Evolutionary conservation across 2,797 vertebrate genomes (phyloP).

Genomic region (Uromys caudimaculatus): DNA sequence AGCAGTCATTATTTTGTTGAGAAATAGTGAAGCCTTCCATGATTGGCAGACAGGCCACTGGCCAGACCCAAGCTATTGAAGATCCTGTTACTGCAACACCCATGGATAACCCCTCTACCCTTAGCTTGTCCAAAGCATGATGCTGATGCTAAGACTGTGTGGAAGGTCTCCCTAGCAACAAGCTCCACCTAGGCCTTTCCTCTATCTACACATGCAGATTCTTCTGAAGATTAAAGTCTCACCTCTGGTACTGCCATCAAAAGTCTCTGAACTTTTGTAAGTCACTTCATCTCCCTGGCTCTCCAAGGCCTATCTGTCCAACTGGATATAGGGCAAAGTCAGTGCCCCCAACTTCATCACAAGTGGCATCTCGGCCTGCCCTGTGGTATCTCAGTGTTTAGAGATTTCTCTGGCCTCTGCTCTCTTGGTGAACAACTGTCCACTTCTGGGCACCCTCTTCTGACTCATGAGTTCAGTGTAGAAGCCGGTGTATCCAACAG

Average conservation of each 20-base stretch:
- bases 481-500: not conserved
- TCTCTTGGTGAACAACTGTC: not conserved
- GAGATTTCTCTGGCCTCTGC: not conserved
- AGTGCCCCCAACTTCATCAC: fast-evolving
- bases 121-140: not conserved
- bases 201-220: not conserved
- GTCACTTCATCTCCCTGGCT: not conserved
- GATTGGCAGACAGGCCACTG: fast-evolving
- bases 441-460: not conserved
- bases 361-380: fast-evolving
- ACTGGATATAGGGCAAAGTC: not conserved
- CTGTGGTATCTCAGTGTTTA: not conserved
- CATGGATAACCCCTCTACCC: not conserved
- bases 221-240: not conserved
- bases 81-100: fast-evolving
- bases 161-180: not conserved
- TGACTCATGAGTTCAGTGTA: not conserved
- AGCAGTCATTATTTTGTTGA: not conserved
- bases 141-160: not conserved
- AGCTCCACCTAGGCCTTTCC: not conserved
- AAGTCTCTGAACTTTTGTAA: not conserved
- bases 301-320: not conserved
- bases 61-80: not conserved
- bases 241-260: not conserved
- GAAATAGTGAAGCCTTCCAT: not conserved